Conservation (phyloP, 2,888 invertebrate genomes). For the Himalopsyche japonica region DNA sequence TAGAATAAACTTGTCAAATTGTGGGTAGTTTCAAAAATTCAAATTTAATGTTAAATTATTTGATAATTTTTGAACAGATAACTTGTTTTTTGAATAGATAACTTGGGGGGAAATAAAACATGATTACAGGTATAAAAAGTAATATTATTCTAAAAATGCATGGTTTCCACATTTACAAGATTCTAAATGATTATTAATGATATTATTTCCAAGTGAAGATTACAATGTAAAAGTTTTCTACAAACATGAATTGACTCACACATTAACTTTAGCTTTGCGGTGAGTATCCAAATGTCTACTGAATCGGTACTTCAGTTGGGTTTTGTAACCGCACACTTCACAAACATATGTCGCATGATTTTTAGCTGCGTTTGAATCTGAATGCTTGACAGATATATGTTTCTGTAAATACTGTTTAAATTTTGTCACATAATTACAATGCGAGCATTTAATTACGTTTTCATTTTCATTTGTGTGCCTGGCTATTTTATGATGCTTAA, state of each 20-base stretch:
- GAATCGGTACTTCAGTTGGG: background rate
- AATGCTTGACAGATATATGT: background rate
- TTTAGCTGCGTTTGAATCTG: background rate
- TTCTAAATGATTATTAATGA: too few species aligned
- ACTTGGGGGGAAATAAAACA: too few species aligned
- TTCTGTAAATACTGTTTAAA: background rate
- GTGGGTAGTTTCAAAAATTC: too few species aligned
- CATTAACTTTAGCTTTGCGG: background rate
- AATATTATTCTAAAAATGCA: too few species aligned
- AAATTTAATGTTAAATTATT: too few species aligned
- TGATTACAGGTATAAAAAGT: too few species aligned
- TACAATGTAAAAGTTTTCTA: too few species aligned
- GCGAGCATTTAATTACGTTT: background rate
- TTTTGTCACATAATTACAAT: background rate
- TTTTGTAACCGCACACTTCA: background rate
- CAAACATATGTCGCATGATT: background rate
- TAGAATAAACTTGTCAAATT: too few species aligned
- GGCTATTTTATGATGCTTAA: background rate
- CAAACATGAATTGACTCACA: background rate
- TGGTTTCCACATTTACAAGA: too few species aligned
- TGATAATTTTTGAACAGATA: too few species aligned
- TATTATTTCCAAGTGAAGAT: too few species aligned
- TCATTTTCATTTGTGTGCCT: background rate
- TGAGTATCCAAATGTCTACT: background rate
- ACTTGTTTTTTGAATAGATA: too few species aligned